Base-by-base conservation (phyloP, 1,140 invertebrate species). In the Leucophenga varia region DNA sequence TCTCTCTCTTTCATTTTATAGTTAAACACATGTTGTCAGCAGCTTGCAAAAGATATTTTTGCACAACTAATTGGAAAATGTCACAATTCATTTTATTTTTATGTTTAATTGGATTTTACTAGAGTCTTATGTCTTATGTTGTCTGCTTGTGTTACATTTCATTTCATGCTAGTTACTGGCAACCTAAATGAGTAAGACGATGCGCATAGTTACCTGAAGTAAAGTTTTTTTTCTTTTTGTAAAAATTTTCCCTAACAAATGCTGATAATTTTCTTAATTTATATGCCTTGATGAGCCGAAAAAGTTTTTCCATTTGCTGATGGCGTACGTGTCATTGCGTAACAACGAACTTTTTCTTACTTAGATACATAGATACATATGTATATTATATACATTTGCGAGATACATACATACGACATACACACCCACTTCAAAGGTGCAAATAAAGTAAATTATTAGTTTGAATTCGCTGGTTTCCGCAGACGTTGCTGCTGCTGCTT, bases 391-490 rank as follows among this genome's bases (percentile, higher is more conserved):
- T n/a, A n/a, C n/a, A n/a, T n/a, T n/a, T n/a, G n/a, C n/a, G n/a
- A n/a, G n/a, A n/a, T n/a, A n/a, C n/a, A n/a, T n/a, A n/a, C n/a
- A n/a, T n/a, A n/a, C n/a, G n/a, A n/a, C n/a, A n/a, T n/a, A n/a
- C n/a, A n/a, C n/a, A n/a, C 5, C 22, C 22, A 63, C 63, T 63
- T 65, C 63, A 65, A 59, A 65, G 63, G 63, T 67, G 63, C 63
- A 65, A 65, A 65, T 65, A 65, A 65, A 65, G 63, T 65, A 65
- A 65, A 65, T 65, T 65, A 65, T 67, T 65, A 65, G 59, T 67
- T 63, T 59, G 63, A 55, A 5, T 25, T 25, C 22, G 22, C n/a
- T n/a, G 22, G 22, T 25, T 25, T 25, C 5, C 22, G 5, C 22
- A 10, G 10, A 25, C 10, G 5, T 25, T 25, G 10, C n/a, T n/a